Conservation (phyloP, 1,140 invertebrate species). For the fruit fly (Drosophila melanogaster) region Release_6_plus_ISO1_MT NT_037436.4:5919501-5920000, state of each 20-base stretch:
- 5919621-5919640: constrained; percentile 95
- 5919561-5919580: constrained; percentile 87
- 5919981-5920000: constrained; percentile 94
- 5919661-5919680: constrained; percentile 99
- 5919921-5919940: constrained; percentile 95
- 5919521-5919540: no score
- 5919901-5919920: constrained; percentile 94
- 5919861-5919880: constrained; percentile 93
- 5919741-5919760: constrained; percentile 91
- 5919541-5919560: constrained; percentile 42
- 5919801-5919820: constrained; percentile 91
- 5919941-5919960: constrained; percentile 94
- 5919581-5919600: constrained; percentile 90
- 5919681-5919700: constrained; percentile 97
- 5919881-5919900: constrained; percentile 93
- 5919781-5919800: constrained; percentile 89
- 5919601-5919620: constrained; percentile 96
- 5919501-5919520: no score
- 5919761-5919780: constrained; percentile 92
- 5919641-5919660: constrained; percentile 98
- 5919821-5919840: constrained; percentile 90
- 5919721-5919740: constrained; percentile 88
- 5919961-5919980: constrained; percentile 95
- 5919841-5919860: constrained; percentile 89
- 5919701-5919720: constrained; percentile 89